These are phyloP conservation scores for Eolophus roseicapilla DNA, from an alignment of 2,113 vertebrate genomes.

Conservation along the genomic window DNA sequence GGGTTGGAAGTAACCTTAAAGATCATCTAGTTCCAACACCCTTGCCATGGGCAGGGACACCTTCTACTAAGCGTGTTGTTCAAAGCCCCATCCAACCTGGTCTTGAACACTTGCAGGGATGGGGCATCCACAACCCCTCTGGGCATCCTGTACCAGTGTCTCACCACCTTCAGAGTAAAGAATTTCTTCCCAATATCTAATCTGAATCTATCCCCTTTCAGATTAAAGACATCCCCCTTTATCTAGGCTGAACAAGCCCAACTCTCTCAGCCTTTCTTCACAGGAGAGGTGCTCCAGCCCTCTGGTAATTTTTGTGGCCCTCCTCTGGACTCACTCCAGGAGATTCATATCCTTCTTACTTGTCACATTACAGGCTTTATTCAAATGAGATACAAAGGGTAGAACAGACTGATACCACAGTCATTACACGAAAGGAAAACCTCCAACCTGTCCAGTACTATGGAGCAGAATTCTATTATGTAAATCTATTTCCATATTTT, in stretches of 20 bases:
- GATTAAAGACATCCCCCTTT: background rate
- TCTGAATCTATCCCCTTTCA: background rate
- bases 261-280: background rate
- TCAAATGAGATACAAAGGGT: conserved; percentile 41
- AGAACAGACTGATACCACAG: background rate
- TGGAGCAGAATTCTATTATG: conserved; percentile 9
- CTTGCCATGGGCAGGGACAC: background rate
- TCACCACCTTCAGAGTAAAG: background rate
- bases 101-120: background rate
- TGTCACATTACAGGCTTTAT: conserved; percentile 49
- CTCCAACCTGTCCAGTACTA: conserved; percentile 29
- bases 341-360: background rate
- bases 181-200: background rate
- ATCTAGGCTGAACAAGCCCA: background rate
- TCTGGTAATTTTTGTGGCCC: background rate
- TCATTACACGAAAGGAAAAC: conserved; percentile 40
- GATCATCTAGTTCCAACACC: background rate
- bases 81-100: background rate
- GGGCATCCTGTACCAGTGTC: background rate
- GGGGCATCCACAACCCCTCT: background rate
- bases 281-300: background rate
- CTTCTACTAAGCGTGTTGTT: background rate
- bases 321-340: background rate
- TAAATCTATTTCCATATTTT: conserved; percentile 56
- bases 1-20: background rate